These are phyloP conservation scores for Tyto alba DNA, from an alignment of 2,113 vertebrate genomes.

Conservation along the genomic window DNA sequence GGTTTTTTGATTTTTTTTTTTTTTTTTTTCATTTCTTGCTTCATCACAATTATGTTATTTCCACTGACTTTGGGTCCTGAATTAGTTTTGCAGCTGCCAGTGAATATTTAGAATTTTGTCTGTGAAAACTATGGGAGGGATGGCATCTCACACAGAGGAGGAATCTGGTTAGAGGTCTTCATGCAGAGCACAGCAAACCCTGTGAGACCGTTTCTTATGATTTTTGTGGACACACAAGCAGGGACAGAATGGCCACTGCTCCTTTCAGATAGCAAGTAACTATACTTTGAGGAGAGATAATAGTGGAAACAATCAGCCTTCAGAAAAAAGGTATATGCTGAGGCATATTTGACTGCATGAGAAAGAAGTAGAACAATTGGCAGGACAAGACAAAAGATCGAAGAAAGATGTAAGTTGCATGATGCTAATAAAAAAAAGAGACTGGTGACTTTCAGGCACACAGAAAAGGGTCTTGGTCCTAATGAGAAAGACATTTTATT, in stretches of 20 bases:
- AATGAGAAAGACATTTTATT: not conserved
- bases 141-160: not conserved
- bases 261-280: not conserved
- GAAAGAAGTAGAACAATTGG: not conserved
- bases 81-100: not conserved
- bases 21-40: not conserved
- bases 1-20: not conserved
- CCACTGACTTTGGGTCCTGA: not conserved
- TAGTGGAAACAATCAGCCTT: not conserved
- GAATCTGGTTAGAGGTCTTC: not conserved
- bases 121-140: not conserved
- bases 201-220: not conserved
- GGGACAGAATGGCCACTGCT: not conserved
- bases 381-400: not conserved
- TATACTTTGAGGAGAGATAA: not conserved
- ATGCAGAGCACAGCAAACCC: not conserved
- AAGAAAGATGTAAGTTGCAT: not conserved
- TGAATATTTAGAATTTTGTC: not conserved
- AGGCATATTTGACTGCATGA: not conserved
- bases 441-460: not conserved
- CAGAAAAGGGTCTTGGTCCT: not conserved
- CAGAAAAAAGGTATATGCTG: not conserved
- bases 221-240: accelerated
- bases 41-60: not conserved
- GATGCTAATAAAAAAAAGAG: not conserved